These are phyloP conservation scores for Heliconius hewitsoni DNA, from an alignment of 1,140 invertebrate species.

Conservation along the genomic window DNA sequence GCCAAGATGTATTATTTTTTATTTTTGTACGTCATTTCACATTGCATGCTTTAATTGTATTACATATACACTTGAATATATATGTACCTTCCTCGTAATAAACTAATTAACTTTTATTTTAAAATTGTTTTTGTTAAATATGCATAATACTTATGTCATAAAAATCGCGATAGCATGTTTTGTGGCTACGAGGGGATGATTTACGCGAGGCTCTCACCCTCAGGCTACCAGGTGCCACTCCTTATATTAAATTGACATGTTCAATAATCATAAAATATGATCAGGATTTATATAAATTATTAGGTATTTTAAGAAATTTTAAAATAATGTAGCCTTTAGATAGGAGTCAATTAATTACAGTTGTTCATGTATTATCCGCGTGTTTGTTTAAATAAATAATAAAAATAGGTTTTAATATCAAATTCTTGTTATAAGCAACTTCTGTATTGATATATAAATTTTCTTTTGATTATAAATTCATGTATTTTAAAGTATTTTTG, in stretches of 20 bases:
- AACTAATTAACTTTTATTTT: no score
- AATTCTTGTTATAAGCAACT: no score
- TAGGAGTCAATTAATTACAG: no score
- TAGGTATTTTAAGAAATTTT: background rate
- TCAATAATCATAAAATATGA: constrained; percentile 2
- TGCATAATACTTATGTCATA: background rate
- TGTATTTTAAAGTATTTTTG: background rate
- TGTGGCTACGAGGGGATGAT: background rate
- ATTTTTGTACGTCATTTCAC: no score
- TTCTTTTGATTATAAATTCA: constrained; percentile 14
- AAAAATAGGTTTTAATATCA: no score
- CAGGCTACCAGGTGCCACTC: constrained; percentile 9
- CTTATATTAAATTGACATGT: background rate
- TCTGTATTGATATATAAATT: background rate
- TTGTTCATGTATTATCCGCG: no score
- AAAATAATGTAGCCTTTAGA: no score
- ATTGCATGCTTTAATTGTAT: no score
- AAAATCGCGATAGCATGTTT: background rate
- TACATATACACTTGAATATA: no score
- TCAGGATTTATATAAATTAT: background rate
- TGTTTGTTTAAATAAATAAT: no score
- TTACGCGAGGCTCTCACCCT: background rate
- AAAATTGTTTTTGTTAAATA: background rate
- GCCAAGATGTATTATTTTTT: no score
- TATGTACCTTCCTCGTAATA: no score